Evolutionary conservation across 2,888 invertebrate genomes (phyloP).

Genomic region (Hylaea fasciaria): DNA sequence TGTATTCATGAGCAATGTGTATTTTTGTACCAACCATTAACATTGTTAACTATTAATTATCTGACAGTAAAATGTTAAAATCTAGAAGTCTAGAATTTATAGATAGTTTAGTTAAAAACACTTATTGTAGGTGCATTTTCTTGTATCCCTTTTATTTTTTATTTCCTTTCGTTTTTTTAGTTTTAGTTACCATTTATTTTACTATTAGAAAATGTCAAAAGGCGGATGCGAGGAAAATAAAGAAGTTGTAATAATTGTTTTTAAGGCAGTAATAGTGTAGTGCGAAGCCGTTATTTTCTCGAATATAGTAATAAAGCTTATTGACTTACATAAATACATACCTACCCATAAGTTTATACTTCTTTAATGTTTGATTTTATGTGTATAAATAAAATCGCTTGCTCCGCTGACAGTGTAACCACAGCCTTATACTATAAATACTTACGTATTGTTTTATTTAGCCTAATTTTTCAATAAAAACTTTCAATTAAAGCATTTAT

Average conservation of each 20-base stretch:
- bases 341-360: too few species aligned
- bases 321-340: too few species aligned
- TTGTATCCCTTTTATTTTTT: constrained; percentile 39
- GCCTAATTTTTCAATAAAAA: constrained; percentile 37
- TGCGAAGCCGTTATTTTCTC: too few species aligned
- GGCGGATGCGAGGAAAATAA: constrained; percentile 4
- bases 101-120: constrained; percentile 38
- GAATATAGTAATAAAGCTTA: too few species aligned
- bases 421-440: constrained; percentile 27
- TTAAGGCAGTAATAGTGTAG: not conserved
- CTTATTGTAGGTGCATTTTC: constrained; percentile 49
- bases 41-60: constrained; percentile 48
- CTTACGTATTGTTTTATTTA: not conserved
- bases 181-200: constrained; percentile 44
- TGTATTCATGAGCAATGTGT: constrained; percentile 56
- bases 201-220: constrained; percentile 5
- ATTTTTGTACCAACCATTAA: constrained; percentile 69
- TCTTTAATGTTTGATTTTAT: constrained; percentile 1
- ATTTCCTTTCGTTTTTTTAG: constrained; percentile 44
- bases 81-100: constrained; percentile 42
- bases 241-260: not conserved
- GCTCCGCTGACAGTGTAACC: constrained; percentile 40
- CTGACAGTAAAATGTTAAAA: constrained; percentile 44
- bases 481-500: constrained; percentile 61
- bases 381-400: constrained; percentile 8